These are phyloP conservation scores for Phymorhynchus buccinoides DNA, from an alignment of 1,140 invertebrate genomes.

Conservation along the genomic window DNA sequence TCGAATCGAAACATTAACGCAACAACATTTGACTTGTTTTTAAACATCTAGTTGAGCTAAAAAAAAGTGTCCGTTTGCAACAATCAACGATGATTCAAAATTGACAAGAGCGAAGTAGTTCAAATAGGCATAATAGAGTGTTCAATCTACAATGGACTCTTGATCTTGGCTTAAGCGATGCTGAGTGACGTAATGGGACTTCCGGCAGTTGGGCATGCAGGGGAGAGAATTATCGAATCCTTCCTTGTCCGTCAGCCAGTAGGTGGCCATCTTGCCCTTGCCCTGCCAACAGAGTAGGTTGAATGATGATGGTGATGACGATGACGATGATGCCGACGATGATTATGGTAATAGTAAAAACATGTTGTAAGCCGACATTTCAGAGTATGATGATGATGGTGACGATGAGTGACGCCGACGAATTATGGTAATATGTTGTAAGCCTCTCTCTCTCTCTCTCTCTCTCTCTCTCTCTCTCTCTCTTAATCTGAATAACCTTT, in stretches of 20 bases:
- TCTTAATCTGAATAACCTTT: too few relatives aligned
- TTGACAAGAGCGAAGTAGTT: not conserved
- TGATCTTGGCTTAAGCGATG: conserved; percentile 27
- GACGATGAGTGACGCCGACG: too few relatives aligned
- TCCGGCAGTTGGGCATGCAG: conserved; percentile 46
- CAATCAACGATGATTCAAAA: not conserved
- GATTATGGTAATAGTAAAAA: too few relatives aligned
- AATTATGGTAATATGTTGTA: too few relatives aligned
- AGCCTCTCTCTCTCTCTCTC: too few relatives aligned
- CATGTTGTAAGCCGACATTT: too few relatives aligned
- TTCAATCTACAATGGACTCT: not conserved
- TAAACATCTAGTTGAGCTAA: not conserved
- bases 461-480: too few relatives aligned
- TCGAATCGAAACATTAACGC: not conserved
- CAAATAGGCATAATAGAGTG: not conserved
- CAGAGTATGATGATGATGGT: too few relatives aligned
- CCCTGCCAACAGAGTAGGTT: conserved; percentile 35
- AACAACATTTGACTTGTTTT: not conserved
- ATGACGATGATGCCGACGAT: too few relatives aligned
- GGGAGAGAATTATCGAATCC: conserved; percentile 45
- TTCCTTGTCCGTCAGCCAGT: conserved; percentile 49
- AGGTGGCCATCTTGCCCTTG: conserved; percentile 53
- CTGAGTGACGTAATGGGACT: conserved; percentile 37
- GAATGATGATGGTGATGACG: too few relatives aligned
- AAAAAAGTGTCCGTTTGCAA: not conserved